Percentiles rank a stretch among this genome's conserved stretches.
phyloP scores from a whole-genome alignment of 2,113 vertebrate species.

The Heterotis niloticus region DNA sequence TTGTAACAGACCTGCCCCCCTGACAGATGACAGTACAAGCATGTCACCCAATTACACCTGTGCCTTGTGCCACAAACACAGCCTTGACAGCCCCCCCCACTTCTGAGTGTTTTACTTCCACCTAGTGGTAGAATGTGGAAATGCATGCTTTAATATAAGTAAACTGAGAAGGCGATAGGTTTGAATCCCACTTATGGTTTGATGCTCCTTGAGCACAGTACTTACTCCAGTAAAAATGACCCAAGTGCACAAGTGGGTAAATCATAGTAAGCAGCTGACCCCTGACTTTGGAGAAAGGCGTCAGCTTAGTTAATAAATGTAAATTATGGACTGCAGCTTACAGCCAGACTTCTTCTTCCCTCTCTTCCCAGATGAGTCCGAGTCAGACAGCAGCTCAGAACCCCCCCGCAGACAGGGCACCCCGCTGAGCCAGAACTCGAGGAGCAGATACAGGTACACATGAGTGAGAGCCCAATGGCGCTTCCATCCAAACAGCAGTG shows the following conservation, averaged over 20 bases:
- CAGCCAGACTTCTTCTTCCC: neutral
- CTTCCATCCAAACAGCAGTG: constrained; percentile 24
- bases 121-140: neutral
- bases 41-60: too few species aligned
- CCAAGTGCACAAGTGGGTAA: too few species aligned
- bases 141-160: neutral
- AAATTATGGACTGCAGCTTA: neutral
- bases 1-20: too few species aligned
- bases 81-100: neutral
- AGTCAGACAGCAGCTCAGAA: constrained; percentile 53
- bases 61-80: too few species aligned
- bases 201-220: too few species aligned
- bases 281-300: neutral
- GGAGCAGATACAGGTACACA: constrained; percentile 74
- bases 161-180: neutral
- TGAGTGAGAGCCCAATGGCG: constrained; percentile 45
- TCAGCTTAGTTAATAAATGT: neutral
- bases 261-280: too few species aligned
- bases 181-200: too few species aligned
- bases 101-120: neutral
- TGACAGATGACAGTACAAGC: too few species aligned
- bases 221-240: too few species aligned
- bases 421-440: constrained; percentile 56
- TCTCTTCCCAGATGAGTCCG: constrained; percentile 53
- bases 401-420: constrained; percentile 57